A percentile compares a stretch with the other conserved stretches of the same genome.
Evolutionary conservation across 2,113 vertebrate genomes (phyloP).

Genomic region (Lepus europaeus): DNA sequence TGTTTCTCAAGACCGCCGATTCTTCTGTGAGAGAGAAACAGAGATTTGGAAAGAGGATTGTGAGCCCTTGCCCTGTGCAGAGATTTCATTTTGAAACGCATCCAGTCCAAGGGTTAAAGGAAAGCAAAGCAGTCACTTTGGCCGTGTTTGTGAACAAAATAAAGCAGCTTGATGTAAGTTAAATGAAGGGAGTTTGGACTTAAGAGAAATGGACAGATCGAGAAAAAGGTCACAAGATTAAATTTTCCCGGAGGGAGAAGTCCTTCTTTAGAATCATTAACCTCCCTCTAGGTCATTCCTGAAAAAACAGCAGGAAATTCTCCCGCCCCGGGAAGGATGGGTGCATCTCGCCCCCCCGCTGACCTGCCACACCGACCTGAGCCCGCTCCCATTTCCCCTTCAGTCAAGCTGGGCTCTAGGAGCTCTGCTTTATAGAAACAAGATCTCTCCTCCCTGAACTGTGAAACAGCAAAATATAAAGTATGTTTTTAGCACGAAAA

Average conservation of each 20-base stretch:
- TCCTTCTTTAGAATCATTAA: conserved; percentile 91
- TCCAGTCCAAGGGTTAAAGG: conserved; percentile 88
- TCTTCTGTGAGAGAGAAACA: conserved; percentile 63
- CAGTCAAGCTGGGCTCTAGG: conserved; percentile 83
- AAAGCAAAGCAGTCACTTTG: conserved; percentile 87
- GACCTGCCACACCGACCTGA: conserved; percentile 82
- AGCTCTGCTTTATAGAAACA: conserved; percentile 84
- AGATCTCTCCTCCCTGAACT: conserved; percentile 82
- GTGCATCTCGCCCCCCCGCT: conserved; percentile 82
- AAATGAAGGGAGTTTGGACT: conserved; percentile 89
- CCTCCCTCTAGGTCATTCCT: conserved; percentile 90
- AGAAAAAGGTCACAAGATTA: conserved; percentile 90
- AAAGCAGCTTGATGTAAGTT: conserved; percentile 89
- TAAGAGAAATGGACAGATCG: conserved; percentile 90
- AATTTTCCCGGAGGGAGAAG: conserved; percentile 90
- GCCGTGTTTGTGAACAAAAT: conserved; percentile 89
- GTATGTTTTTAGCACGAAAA: conserved; percentile 11
- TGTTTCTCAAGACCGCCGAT: conserved; percentile 79
- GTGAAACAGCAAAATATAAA: conserved; percentile 77
- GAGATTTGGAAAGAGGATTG: conserved; percentile 78
- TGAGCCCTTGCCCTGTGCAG: conserved; percentile 55
- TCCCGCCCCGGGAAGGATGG: conserved; percentile 85
- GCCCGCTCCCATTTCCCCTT: conserved; percentile 81
- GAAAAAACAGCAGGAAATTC: conserved; percentile 89
- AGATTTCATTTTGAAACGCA: conserved; percentile 80